Base-by-base conservation (phyloP, 2,888 invertebrate species). In the Acleris emargana region DNA sequence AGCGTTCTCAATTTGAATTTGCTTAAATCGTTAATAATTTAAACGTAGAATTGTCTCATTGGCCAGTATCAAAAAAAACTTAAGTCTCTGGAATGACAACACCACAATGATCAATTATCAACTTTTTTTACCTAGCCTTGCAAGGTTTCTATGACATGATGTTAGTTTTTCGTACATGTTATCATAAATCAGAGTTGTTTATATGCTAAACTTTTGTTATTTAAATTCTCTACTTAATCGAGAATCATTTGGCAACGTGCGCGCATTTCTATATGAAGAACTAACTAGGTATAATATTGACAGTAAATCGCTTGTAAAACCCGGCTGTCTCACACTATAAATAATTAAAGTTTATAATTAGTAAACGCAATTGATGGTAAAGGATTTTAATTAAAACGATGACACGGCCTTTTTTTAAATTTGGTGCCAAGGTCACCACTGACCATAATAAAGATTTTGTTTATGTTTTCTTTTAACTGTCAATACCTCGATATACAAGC, bases 381-480 rank as follows among this genome's bases (percentile, higher is more conserved):
- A 57, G 45, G 25, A 49, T 59, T 60, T 47, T 49, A 62, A 63
- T 63, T 67, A 66, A 66, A 58, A 59, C 49, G 51, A 67, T 67
- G 62, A 64, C 49, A 22, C 20, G 11, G 58, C 64, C 58, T 13
- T 66, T 64, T 66, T 38, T 60, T 63, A 22, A 45, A 70, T 67
- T 38, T 28, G 58, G 51, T 62, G 64, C 67, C 69, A 68, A 68
- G 71, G 71, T 49, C 62, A 43, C 7, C 38, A 43, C 25, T 25
- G 25, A 25, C 25, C 25, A 25, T 25, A 57, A 45, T 58, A 55
- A 63, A 58, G 55, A 53, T 49, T 58, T 61, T 59, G 53, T 43
- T 49, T 58, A 49, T 58, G 32, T 50, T 55, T 51, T 64, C 50
- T 28, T 47, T 42, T 49, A 13, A 32, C 25, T 64, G 32, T 50